These are phyloP conservation scores for Umimayanthus kanabou DNA, from an alignment of 92 coral and sea anemone genomes.

Conservation along the genomic window DNA sequence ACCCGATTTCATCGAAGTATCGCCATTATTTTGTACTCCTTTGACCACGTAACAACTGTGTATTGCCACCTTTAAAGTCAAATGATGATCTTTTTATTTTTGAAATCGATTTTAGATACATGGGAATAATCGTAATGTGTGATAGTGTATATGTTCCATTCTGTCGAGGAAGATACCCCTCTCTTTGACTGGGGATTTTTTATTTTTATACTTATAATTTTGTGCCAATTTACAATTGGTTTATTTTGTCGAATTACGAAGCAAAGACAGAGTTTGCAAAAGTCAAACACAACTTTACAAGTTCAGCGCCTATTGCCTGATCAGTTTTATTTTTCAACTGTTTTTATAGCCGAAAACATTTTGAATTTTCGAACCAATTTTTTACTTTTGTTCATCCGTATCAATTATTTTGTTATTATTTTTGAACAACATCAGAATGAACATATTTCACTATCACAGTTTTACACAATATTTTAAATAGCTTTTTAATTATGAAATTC, in stretches of 20 bases:
- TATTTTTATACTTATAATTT: neutral
- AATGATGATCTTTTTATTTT: neutral
- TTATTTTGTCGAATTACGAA: neutral
- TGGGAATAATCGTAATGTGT: neutral
- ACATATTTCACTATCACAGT: neutral
- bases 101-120: neutral
- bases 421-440: neutral
- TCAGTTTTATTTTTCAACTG: too few relatives aligned
- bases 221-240: neutral
- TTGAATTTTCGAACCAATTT: too few relatives aligned
- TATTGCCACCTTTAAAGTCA: neutral
- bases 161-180: neutral
- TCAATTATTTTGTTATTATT: too few relatives aligned
- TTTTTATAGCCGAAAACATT: too few relatives aligned
- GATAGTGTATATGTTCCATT: neutral
- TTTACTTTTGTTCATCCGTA: too few relatives aligned
- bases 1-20: neutral
- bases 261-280: neutral
- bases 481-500: neutral
- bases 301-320: too few relatives aligned
- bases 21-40: neutral
- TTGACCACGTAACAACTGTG: neutral
- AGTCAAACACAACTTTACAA: too few relatives aligned
- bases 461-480: too few relatives aligned
- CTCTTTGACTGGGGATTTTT: too few relatives aligned